Evolutionary conservation across 2,113 vertebrate genomes (phyloP).

Genomic region (Morone chrysops): DNA sequence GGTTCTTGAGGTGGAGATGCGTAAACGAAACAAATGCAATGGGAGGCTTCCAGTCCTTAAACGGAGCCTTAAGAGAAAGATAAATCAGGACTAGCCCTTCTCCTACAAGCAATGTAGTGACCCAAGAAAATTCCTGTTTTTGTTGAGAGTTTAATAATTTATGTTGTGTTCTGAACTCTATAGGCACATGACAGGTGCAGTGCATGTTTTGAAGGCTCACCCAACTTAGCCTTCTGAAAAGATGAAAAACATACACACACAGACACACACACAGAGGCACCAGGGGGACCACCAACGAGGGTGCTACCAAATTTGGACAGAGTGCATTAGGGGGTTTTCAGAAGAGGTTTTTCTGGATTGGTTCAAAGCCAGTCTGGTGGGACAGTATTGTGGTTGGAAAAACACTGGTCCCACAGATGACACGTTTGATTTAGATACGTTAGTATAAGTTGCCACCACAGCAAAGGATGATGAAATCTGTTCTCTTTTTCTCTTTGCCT

Average conservation of each 20-base stretch:
- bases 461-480: slow-evolving; percentile 68
- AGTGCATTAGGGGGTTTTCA: slow-evolving; percentile 56
- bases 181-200: slow-evolving; percentile 75
- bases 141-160: slow-evolving; percentile 68
- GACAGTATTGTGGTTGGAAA: slow-evolving; percentile 74
- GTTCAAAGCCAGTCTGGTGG: slow-evolving; percentile 71
- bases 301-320: slow-evolving; percentile 79
- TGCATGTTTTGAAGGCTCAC: slow-evolving; percentile 69
- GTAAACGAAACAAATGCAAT: slow-evolving; percentile 56
- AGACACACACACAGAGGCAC: slow-evolving; percentile 67
- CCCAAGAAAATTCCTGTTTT: slow-evolving; percentile 48
- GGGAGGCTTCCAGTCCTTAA: slow-evolving; percentile 49
- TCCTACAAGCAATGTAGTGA: slow-evolving; percentile 15
- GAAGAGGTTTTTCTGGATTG: slow-evolving; percentile 70
- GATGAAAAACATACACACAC: slow-evolving; percentile 61
- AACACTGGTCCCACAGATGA: slow-evolving; percentile 66
- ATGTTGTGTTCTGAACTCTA: slow-evolving; percentile 65
- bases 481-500: slow-evolving; percentile 36
- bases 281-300: slow-evolving; percentile 77
- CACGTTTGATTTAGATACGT: slow-evolving; percentile 73
- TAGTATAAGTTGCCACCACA: slow-evolving; percentile 55
- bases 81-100: slow-evolving; percentile 29
- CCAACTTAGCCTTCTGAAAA: slow-evolving; percentile 55
- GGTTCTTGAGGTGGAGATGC: slow-evolving; percentile 50
- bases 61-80: slow-evolving; percentile 45